Evolutionary conservation across 2,888 invertebrate genomes (phyloP).

Genomic region (Drosophila meridiana): DNA sequence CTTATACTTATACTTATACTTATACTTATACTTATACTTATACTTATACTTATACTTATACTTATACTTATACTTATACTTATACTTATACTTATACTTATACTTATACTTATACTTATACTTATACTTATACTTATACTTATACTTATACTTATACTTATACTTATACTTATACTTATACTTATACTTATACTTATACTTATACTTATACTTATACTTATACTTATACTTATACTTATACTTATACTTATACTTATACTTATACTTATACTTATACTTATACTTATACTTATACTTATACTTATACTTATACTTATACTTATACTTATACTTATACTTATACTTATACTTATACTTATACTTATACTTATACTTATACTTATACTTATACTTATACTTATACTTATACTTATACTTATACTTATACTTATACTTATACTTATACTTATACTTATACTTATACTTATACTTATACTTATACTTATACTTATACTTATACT

Average conservation of each 20-base stretch:
- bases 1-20: conserved; percentile 1
- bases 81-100: conserved; percentile 3
- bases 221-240: conserved; percentile 1
- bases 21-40: conserved; percentile 1
- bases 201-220: conserved; percentile 1
- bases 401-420: conserved; percentile 1
- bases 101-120: conserved; percentile 7
- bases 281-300: conserved; percentile 3
- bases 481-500: conserved; percentile 5
- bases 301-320: conserved; percentile 1
- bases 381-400: not conserved
- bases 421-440: conserved; percentile 5
- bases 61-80: conserved; percentile 4
- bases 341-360: not conserved
- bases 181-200: conserved; percentile 18
- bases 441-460: conserved; percentile 7
- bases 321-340: not conserved
- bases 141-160: conserved; percentile 7
- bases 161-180: conserved; percentile 2
- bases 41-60: conserved; percentile 3
- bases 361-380: not conserved
- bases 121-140: conserved; percentile 6
- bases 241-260: conserved; percentile 1
- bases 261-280: conserved; percentile 1
- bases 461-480: conserved; percentile 5